Evolutionary conservation across 1,140 invertebrate species (phyloP), one percentile per base, ranked within the genome.

Genomic region (Amyelois transitella): DNA sequence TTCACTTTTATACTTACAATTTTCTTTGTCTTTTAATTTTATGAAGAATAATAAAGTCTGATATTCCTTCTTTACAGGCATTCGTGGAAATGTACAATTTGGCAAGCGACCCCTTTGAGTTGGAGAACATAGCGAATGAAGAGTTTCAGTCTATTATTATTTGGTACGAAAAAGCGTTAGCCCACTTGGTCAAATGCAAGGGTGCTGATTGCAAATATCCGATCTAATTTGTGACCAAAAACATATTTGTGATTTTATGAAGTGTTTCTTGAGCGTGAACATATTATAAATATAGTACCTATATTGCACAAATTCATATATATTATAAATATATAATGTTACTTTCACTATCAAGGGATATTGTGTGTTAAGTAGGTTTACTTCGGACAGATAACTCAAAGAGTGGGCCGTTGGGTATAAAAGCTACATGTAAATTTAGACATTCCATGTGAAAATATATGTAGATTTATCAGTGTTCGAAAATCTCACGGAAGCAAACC

Each of bases 61-160:
- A 2, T 14, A 18, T 10, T 70, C 72, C 71, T 69, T 47, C 65
- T 54, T 88, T 89, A 20, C 76, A 94, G 93, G 76, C 89, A 63
- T 95, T 92, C 72, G 81, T 90, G 2, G 94, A 96, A 82, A 90
- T 90, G 3, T 96, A 96, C 69, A 89, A 96, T 71, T 58, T 96
- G 1, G 69, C 68, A 1, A 50, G 66, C 0, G 94, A 96, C 80
- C 91, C 91, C 0, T 92, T 91, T 72, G 94, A 96, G 86, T 55
- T 96, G 69, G 69, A 74, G 0, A 96, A 96, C 79, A 86, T 92
- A 17, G 89, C 77, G 2, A 77, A 86, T 24, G 77, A 77, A 20
- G 84, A 91, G 61, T 71, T 92, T 51, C 86, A 86, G 0, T 64
- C 72, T 4, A 54, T 79, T 1, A 77, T 85, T 58, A 64, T 87